Conservation (phyloP, 2,888 invertebrate species). For the Agonum fuliginosum region DNA sequence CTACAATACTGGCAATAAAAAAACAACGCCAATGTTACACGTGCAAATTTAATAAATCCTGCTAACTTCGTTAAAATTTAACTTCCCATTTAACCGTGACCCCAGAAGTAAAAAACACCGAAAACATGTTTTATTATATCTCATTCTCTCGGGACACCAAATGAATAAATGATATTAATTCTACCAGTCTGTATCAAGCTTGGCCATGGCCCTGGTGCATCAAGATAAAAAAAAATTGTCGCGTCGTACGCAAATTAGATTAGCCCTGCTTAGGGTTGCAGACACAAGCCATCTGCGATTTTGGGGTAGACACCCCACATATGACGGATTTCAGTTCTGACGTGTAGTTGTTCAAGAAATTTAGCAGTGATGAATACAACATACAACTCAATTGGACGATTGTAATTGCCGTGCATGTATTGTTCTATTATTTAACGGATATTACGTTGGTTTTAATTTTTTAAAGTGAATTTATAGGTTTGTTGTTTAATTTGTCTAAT, state of each 20-base stretch:
- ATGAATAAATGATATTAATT: constrained; percentile 2
- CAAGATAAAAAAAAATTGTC: background rate
- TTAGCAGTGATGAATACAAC: background rate
- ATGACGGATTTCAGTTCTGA: background rate
- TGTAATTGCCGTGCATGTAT: background rate
- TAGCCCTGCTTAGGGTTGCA: constrained; percentile 15
- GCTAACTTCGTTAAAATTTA: background rate
- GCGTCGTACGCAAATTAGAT: constrained; percentile 23
- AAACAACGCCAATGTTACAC: too few relatives aligned
- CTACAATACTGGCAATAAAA: too few relatives aligned
- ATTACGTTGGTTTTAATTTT: background rate
- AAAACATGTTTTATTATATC: constrained; percentile 2
- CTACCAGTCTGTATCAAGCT: background rate
- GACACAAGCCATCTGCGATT: constrained; percentile 32
- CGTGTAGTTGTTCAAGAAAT: background rate
- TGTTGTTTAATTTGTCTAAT: constrained; percentile 1
- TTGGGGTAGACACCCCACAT: background rate
- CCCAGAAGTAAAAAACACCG: background rate
- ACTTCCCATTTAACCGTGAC: background rate
- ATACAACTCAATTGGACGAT: background rate
- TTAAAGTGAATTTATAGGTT: background rate
- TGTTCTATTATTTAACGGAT: constrained; percentile 1
- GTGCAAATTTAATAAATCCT: background rate
- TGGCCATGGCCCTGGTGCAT: constrained; percentile 2
- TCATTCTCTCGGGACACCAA: background rate